Conservation (phyloP, 2,888 invertebrate species). For the Mesoligia furuncula region DNA sequence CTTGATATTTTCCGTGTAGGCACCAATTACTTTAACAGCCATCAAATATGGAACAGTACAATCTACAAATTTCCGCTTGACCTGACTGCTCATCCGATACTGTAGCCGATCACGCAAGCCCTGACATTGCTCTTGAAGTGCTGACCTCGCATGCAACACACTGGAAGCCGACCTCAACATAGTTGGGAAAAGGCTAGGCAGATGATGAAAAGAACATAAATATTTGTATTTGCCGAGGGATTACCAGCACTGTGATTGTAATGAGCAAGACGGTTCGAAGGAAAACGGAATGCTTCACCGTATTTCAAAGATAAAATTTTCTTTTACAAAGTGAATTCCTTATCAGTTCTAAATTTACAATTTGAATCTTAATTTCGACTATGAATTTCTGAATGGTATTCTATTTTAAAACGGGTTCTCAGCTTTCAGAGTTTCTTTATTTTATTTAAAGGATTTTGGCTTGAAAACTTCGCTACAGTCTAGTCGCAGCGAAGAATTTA, state of each 20-base stretch:
- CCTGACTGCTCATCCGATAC: conserved; percentile 33
- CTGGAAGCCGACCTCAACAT: too few relatives aligned
- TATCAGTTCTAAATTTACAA: conserved; percentile 33
- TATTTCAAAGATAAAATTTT: conserved; percentile 25
- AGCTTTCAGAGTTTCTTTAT: neutral
- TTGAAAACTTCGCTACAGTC: conserved; percentile 2
- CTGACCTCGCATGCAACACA: conserved; percentile 46
- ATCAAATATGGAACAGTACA: neutral
- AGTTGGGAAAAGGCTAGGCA: too few relatives aligned
- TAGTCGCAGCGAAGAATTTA: conserved; percentile 27
- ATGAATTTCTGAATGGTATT: conserved; percentile 9
- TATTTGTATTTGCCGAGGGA: conserved; percentile 21
- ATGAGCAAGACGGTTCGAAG: conserved; percentile 12
- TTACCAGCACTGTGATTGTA: conserved; percentile 22
- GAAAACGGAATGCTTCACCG: conserved; percentile 13
- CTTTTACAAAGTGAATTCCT: conserved; percentile 35
- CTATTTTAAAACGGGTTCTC: neutral
- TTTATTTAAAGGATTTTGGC: conserved; percentile 4
- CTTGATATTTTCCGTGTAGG: neutral
- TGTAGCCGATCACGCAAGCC: conserved; percentile 48
- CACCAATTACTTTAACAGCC: conserved; percentile 20
- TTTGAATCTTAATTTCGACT: conserved; percentile 9
- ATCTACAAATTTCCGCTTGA: conserved; percentile 26
- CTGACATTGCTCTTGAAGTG: conserved; percentile 59
- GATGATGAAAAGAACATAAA: conserved; percentile 18